phyloP scores from a whole-genome alignment of 2,113 vertebrate genomes.

The Zeus faber region DNA sequence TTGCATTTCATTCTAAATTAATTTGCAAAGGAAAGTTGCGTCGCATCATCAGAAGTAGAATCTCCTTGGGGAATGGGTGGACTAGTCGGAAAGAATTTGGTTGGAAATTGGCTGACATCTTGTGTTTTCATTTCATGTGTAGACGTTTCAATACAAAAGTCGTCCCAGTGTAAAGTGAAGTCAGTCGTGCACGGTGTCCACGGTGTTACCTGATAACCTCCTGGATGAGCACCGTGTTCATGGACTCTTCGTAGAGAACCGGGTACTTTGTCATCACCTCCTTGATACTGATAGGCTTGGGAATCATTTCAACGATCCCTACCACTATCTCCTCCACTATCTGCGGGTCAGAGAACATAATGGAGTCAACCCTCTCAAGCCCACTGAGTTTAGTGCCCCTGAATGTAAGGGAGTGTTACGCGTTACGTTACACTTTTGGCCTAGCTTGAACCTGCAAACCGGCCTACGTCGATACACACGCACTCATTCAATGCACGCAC shows the following conservation, averaged over 20 bases:
- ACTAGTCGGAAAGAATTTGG: too few species aligned
- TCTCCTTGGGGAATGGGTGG: too few species aligned
- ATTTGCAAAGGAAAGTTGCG: too few species aligned
- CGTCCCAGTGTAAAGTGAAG: too few species aligned
- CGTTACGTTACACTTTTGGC: too few species aligned
- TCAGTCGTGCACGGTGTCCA: too few species aligned
- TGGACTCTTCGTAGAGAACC: slow-evolving; percentile 87
- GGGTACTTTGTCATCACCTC: slow-evolving; percentile 81
- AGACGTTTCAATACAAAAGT: too few species aligned
- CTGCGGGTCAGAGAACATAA: slow-evolving; percentile 53
- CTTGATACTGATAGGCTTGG: slow-evolving; percentile 68
- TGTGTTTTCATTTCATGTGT: neutral
- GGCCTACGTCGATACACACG: neutral
- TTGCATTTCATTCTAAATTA: too few species aligned
- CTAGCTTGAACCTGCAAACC: neutral
- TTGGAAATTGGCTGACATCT: neutral
- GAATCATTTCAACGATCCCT: slow-evolving; percentile 77
- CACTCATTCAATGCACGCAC: neutral
- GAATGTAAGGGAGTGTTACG: too few species aligned
- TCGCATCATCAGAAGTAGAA: too few species aligned
- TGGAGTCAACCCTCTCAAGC: neutral
- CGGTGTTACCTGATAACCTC: slow-evolving; percentile 86
- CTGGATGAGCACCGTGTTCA: slow-evolving; percentile 92
- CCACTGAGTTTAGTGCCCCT: too few species aligned
- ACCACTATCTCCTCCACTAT: slow-evolving; percentile 79